These are phyloP conservation scores for Apodemus agrarius DNA, from an alignment of 2,797 vertebrate species.

Conservation along the genomic window DNA sequence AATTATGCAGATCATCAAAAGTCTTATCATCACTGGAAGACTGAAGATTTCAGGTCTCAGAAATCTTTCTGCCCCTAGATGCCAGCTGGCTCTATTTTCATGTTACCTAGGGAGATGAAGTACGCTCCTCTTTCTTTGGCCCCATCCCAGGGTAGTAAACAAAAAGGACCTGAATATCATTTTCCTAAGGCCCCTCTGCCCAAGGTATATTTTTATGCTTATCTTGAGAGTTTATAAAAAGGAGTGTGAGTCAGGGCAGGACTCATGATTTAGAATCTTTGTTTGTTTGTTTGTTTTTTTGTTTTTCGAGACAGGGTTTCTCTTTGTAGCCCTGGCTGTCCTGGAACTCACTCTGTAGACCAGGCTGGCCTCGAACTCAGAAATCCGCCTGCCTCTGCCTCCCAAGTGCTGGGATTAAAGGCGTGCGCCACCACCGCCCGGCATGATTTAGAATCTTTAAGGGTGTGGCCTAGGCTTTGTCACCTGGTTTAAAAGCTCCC, in stretches of 20 bases:
- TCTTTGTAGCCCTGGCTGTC: no score
- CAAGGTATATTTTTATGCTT: neutral
- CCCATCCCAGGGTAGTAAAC: neutral
- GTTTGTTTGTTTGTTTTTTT: no score
- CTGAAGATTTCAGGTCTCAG: neutral
- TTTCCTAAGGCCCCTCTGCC: neutral
- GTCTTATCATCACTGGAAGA: neutral
- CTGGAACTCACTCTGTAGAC: no score
- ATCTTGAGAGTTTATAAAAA: neutral
- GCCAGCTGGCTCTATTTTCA: neutral
- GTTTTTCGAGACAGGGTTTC: no score
- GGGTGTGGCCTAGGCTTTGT: neutral
- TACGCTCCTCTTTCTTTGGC: neutral
- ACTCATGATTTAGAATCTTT: neutral
- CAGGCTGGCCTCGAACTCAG: no score
- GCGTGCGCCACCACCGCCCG: no score
- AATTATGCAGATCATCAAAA: neutral
- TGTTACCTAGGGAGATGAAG: neutral
- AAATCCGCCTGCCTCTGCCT: no score
- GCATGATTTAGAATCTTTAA: neutral
- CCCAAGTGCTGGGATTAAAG: no score
- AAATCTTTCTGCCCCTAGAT: neutral
- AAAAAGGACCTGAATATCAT: neutral
- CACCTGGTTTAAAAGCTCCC: neutral
- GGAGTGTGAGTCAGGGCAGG: neutral